Evolutionary conservation across 2,797 vertebrate species (phyloP).

Genomic region (Poecilia picta): DNA sequence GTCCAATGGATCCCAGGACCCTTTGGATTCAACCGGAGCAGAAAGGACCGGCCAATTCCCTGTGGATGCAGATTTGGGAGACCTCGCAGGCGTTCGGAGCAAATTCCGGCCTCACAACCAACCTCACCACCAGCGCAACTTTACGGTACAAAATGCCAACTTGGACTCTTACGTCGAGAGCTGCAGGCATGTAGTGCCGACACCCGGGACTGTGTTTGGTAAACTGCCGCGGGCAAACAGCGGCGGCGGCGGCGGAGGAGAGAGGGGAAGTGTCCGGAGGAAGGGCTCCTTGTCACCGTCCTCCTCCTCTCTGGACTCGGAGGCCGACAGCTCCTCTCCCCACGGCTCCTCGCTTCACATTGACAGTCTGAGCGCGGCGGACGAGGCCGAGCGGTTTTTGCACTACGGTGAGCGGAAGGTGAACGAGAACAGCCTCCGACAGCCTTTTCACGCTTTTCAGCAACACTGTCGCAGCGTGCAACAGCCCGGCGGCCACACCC

Average conservation of each 20-base stretch:
- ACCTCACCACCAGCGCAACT: conserved; percentile 70
- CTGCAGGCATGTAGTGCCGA: conserved; percentile 54
- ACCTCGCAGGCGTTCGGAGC: conserved; percentile 88
- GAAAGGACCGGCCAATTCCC: conserved; percentile 93
- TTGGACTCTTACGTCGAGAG: conserved; percentile 74
- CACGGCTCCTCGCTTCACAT: conserved; percentile 71
- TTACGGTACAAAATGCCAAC: conserved; percentile 53
- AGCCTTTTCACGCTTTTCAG: conserved; percentile 55
- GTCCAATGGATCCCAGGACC: conserved; percentile 94
- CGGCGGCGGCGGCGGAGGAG: conserved; percentile 46
- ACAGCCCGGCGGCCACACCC: conserved; percentile 75
- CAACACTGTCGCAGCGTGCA: conserved; percentile 78
- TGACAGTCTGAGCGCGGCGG: conserved; percentile 80
- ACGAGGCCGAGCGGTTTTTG: conserved; percentile 73
- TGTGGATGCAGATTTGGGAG: conserved; percentile 97
- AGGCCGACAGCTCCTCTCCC: conserved; percentile 86
- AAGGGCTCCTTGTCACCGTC: conserved; percentile 85
- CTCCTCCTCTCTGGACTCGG: conserved; percentile 87
- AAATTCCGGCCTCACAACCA: conserved; percentile 74
- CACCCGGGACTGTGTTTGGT: conserved; percentile 71
- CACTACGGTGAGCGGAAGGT: conserved; percentile 68
- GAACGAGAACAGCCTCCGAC: conserved; percentile 65
- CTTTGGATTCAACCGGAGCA: conserved; percentile 97
- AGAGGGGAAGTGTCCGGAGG: conserved; percentile 66
- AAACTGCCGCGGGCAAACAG: conserved; percentile 61